Percentiles rank a stretch among this genome's conserved stretches.
phyloP scores from a whole-genome alignment of 1,140 invertebrate species.

The Calycopis cecrops region DNA sequence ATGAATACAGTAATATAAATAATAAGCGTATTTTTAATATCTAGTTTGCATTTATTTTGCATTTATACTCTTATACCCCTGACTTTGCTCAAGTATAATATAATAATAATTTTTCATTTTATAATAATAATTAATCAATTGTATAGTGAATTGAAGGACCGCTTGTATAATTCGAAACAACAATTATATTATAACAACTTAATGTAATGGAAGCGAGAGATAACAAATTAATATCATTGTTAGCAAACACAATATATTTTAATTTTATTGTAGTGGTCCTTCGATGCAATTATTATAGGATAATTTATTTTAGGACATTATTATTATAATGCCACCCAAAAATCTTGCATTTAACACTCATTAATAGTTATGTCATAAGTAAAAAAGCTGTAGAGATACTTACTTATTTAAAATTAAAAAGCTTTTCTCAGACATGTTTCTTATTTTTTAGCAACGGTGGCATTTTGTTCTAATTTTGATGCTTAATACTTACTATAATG shows the following conservation, averaged over 20 bases:
- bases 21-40: slow-evolving; percentile 13
- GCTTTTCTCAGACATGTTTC: too few relatives aligned
- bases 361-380: slow-evolving; percentile 48
- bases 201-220: too few relatives aligned
- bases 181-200: too few relatives aligned
- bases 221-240: background rate
- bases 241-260: background rate
- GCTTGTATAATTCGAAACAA: background rate
- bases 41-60: slow-evolving; percentile 43
- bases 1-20: slow-evolving; percentile 35
- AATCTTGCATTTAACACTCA: slow-evolving; percentile 57
- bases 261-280: slow-evolving; percentile 19
- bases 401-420: too few relatives aligned
- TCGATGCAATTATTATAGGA: slow-evolving; percentile 11
- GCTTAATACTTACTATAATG: too few relatives aligned
- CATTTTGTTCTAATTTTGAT: too few relatives aligned
- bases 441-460: too few relatives aligned
- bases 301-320: slow-evolving; percentile 18
- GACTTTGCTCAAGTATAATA: slow-evolving; percentile 50
- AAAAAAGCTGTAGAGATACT: slow-evolving; percentile 17
- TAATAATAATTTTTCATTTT: background rate
- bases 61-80: slow-evolving; percentile 37
- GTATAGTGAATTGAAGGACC: slow-evolving; percentile 7
- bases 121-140: slow-evolving; percentile 3
- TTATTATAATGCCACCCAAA: slow-evolving; percentile 54